Percentiles rank a stretch among this genome's conserved stretches.
phyloP scores from a whole-genome alignment of 1,140 invertebrate species.

The Eriocheir sinensis region DNA sequence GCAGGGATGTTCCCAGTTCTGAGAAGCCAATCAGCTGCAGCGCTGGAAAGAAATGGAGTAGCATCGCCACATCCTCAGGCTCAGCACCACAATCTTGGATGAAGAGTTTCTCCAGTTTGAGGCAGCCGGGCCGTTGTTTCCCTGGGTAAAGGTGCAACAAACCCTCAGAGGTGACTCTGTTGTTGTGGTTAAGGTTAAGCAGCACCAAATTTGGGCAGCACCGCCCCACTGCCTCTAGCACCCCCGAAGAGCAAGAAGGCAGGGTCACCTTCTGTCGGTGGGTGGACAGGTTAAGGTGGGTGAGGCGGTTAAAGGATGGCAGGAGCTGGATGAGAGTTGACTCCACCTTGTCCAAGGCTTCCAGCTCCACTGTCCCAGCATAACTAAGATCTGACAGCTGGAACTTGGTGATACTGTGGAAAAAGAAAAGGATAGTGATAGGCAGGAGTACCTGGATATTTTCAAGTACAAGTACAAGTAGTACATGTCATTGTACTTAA shows the following conservation, averaged over 20 bases:
- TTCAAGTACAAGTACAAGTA: too few species aligned
- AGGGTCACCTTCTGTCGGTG: constrained; percentile 58
- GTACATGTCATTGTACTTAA: too few species aligned
- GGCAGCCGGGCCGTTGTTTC: constrained; percentile 37
- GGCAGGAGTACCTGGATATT: too few species aligned
- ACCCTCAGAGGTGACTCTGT: constrained; percentile 63
- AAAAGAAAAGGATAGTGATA: not conserved
- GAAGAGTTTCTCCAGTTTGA: constrained; percentile 62
- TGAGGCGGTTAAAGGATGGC: constrained; percentile 52
- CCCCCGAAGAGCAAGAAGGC: constrained; percentile 61
- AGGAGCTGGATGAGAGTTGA: constrained; percentile 46
- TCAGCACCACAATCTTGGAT: constrained; percentile 68
- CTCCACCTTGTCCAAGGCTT: constrained; percentile 61
- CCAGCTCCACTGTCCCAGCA: constrained; percentile 53
- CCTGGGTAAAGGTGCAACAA: constrained; percentile 63
- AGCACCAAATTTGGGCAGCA: constrained; percentile 61
- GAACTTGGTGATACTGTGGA: constrained; percentile 59
- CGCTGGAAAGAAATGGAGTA: constrained; percentile 62
- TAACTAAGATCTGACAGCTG: constrained; percentile 62
- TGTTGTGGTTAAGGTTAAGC: constrained; percentile 68
- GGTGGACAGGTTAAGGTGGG: constrained; percentile 61
- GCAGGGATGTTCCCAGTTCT: constrained; percentile 62
- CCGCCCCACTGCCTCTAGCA: constrained; percentile 45
- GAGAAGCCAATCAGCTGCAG: constrained; percentile 63
- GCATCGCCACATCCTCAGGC: constrained; percentile 70